Conservation (phyloP, 2,888 invertebrate genomes). For the Drosophila mettleri region DNA sequence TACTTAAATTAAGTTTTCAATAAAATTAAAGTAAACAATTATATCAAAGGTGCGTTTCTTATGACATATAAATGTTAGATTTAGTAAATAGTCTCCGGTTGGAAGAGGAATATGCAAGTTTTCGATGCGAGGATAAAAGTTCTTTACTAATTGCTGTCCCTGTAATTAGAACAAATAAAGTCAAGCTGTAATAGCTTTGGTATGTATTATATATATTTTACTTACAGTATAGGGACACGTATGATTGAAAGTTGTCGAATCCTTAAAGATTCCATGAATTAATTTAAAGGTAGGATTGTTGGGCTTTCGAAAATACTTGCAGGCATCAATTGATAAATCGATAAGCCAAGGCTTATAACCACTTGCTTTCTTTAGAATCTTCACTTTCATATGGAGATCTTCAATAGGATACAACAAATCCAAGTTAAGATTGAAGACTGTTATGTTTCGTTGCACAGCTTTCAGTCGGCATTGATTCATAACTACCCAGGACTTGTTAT, state of each 20-base stretch:
- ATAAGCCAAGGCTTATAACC: constrained; percentile 28
- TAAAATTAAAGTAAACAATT: neutral
- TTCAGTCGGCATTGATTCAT: constrained; percentile 11
- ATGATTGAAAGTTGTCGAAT: constrained; percentile 22
- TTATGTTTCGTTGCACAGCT: constrained; percentile 23
- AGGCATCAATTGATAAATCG: neutral
- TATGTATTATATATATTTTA: neutral
- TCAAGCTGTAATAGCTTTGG: neutral
- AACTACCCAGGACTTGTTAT: constrained; percentile 9
- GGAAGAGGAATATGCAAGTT: constrained; percentile 10
- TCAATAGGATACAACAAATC: neutral
- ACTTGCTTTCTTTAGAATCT: constrained; percentile 7
- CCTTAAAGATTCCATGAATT: neutral
- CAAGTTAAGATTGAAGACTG: neutral
- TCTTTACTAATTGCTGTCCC: neutral
- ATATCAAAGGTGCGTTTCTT: neutral
- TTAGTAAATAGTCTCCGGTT: constrained; percentile 34
- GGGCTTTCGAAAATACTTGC: constrained; percentile 1
- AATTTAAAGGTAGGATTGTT: neutral
- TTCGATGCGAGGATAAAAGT: constrained; percentile 18
- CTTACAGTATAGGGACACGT: constrained; percentile 42
- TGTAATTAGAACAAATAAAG: neutral
- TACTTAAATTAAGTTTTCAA: constrained; percentile 4
- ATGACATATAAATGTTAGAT: neutral
- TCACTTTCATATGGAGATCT: neutral